phyloP scores from a whole-genome alignment of 1,140 invertebrate species.

The Drosophila oshimai region DNA sequence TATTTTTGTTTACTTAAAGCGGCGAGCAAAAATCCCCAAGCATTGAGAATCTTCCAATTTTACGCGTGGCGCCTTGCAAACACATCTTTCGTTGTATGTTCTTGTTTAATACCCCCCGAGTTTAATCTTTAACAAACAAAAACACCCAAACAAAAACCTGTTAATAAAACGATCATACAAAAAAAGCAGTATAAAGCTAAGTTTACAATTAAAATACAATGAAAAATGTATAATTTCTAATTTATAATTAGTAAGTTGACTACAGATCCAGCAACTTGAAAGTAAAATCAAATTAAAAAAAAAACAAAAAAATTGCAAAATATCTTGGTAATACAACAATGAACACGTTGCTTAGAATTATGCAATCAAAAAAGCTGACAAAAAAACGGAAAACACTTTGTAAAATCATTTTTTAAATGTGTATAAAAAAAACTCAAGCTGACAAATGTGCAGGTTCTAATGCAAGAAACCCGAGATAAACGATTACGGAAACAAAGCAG shows the following conservation, averaged over 20 bases:
- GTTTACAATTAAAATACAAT: constrained; percentile 60
- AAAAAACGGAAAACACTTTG: constrained; percentile 46
- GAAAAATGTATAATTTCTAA: constrained; percentile 71
- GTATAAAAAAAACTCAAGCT: constrained; percentile 52
- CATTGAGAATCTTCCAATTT: constrained; percentile 61
- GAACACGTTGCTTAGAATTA: constrained; percentile 52
- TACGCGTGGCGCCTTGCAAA: constrained; percentile 57
- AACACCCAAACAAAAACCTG: constrained; percentile 30
- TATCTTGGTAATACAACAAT: constrained; percentile 34
- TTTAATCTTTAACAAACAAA: constrained; percentile 15
- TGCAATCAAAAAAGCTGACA: constrained; percentile 21
- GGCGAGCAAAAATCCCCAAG: constrained; percentile 37
- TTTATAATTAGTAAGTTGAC: constrained; percentile 62
- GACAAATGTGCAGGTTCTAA: constrained; percentile 10
- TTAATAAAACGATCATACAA: constrained; percentile 55
- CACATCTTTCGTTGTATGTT: constrained; percentile 56
- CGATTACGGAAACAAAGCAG: constrained; percentile 13
- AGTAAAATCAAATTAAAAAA: constrained; percentile 14
- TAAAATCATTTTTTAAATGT: constrained; percentile 79
- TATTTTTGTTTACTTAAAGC: constrained; percentile 58
- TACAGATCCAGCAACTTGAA: constrained; percentile 42
- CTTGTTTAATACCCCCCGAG: constrained; percentile 38
- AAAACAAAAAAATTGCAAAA: constrained; percentile 55
- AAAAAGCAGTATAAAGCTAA: constrained; percentile 60
- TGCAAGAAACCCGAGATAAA: constrained; percentile 33